Evolutionary conservation across 2,113 vertebrate species (phyloP).

Genomic region (Gymnocephalus cernua): DNA sequence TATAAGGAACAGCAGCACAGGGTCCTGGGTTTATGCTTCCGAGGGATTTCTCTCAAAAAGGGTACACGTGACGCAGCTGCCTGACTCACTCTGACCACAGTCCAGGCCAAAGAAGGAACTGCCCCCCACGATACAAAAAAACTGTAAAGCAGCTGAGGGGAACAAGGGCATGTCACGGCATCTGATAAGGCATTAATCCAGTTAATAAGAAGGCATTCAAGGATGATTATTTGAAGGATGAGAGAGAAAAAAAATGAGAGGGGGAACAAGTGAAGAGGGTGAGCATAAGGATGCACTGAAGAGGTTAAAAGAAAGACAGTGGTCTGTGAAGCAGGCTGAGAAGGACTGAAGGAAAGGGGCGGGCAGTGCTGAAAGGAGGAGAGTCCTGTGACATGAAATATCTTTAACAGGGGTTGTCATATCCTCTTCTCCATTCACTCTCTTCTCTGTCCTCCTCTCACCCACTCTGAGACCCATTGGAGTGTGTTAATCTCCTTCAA

Average conservation of each 20-base stretch:
- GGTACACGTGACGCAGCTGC: constrained; percentile 23
- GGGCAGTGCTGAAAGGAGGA: constrained; percentile 48
- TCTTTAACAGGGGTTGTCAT: constrained; percentile 64
- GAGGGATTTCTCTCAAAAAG: constrained; percentile 9
- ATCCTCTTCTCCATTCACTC: constrained; percentile 39
- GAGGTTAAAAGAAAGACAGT: constrained; percentile 46
- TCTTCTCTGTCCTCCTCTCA: constrained; percentile 31
- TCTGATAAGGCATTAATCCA: constrained; percentile 43
- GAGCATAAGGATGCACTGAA: constrained; percentile 41
- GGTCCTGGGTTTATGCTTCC: constrained; percentile 27
- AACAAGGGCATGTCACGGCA: constrained; percentile 39
- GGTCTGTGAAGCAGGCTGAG: constrained; percentile 42
- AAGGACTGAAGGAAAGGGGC: constrained; percentile 35
- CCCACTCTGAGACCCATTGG: constrained; percentile 45
- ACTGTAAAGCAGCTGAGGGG: constrained; percentile 32
- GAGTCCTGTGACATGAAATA: constrained; percentile 60
- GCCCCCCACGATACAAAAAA: constrained; percentile 15
- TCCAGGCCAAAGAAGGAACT: constrained; percentile 14
- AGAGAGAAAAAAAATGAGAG: constrained; percentile 1
- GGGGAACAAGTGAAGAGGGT: constrained; percentile 20
- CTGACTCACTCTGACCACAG: constrained; percentile 17
- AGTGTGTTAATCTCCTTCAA: constrained; percentile 74
- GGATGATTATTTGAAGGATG: constrained; percentile 46
- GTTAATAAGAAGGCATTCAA: constrained; percentile 49
- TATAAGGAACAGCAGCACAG: constrained; percentile 44